These are phyloP conservation scores for Halocynthia aurantium DNA, from an alignment of 23 tunicate species.

Conservation along the genomic window DNA sequence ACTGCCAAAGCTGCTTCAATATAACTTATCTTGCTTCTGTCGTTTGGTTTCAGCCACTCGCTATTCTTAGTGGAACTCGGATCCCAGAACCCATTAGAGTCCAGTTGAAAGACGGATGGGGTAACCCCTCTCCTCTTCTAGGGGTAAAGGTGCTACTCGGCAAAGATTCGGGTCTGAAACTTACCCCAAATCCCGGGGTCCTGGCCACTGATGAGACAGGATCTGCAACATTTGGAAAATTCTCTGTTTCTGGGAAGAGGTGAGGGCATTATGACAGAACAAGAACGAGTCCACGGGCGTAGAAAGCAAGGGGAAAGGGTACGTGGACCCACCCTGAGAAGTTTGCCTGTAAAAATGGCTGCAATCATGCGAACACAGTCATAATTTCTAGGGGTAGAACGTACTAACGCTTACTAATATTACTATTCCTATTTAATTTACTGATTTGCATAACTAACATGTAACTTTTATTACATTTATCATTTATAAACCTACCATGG, in stretches of 20 bases:
- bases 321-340: too few species aligned
- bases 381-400: too few species aligned
- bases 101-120: slow-evolving; percentile 90
- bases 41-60: slow-evolving; percentile 25
- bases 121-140: slow-evolving; percentile 53
- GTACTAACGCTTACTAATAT: too few species aligned
- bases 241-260: slow-evolving; percentile 83
- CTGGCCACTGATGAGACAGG: slow-evolving; percentile 54
- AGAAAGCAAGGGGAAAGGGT: too few species aligned
- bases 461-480: too few species aligned
- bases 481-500: too few species aligned
- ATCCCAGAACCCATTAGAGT: slow-evolving; percentile 43
- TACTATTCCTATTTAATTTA: too few species aligned
- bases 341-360: too few species aligned
- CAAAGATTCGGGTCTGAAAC: slow-evolving; percentile 73
- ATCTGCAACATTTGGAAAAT: slow-evolving; percentile 38
- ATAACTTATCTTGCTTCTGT: background rate
- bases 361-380: too few species aligned
- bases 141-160: slow-evolving; percentile 84
- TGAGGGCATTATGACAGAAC: background rate
- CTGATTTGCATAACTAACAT: too few species aligned
- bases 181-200: slow-evolving; percentile 59
- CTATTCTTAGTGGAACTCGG: slow-evolving; percentile 63
- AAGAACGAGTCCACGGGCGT: too few species aligned
- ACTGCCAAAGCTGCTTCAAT: background rate